Evolutionary conservation across 2,113 vertebrate genomes (phyloP).

Genomic region (Bubo blakistoni): DNA sequence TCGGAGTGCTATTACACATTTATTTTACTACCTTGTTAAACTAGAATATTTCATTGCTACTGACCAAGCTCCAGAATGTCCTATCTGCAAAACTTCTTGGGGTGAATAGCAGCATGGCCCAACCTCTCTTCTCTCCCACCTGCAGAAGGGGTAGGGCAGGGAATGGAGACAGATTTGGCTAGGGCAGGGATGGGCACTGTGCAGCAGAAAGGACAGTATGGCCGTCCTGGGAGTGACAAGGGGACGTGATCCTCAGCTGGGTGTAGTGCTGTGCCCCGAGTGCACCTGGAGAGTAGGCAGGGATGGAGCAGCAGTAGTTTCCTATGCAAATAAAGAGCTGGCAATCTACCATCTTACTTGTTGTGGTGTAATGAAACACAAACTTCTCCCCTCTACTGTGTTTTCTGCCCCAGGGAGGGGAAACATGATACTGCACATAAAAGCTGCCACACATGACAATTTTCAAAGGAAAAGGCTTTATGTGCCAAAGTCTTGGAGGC

Average conservation of each 20-base stretch:
- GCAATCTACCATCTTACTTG: neutral
- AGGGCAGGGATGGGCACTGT: neutral
- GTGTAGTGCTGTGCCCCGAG: fast-evolving
- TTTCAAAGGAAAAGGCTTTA: neutral
- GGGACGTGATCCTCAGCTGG: neutral
- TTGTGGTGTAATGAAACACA: neutral
- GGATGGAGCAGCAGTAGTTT: neutral
- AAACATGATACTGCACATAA: neutral
- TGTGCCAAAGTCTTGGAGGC: neutral
- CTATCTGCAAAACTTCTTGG: neutral
- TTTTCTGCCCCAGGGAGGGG: neutral
- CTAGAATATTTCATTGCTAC: neutral
- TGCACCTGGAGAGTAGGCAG: neutral
- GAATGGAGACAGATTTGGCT: neutral
- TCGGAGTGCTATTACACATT: neutral
- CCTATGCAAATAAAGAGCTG: neutral
- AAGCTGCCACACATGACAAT: neutral
- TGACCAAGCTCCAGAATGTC: neutral
- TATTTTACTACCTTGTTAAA: constrained; percentile 26
- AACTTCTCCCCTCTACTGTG: neutral
- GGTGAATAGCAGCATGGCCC: neutral
- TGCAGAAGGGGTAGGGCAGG: neutral
- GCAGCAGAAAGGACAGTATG: neutral
- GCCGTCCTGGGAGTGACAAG: neutral
- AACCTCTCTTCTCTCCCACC: neutral